Evolutionary conservation across 2,888 invertebrate species (phyloP).

Genomic region (Erebia aethiops): DNA sequence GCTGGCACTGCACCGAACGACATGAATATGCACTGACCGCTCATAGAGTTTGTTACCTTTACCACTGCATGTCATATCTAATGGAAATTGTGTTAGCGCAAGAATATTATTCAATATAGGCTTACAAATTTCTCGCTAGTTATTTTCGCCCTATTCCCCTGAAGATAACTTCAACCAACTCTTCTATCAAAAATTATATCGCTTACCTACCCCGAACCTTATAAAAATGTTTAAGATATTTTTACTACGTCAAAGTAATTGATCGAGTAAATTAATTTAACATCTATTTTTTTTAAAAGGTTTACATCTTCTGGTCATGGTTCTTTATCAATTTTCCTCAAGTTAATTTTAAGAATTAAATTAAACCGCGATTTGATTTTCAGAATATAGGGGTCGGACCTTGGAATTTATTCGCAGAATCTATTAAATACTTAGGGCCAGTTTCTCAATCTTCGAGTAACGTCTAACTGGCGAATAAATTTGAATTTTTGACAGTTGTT

Average conservation of each 20-base stretch:
- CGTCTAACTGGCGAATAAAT: too few relatives aligned
- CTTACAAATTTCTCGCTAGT: background rate
- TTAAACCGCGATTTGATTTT: background rate
- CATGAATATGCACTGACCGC: conserved; percentile 56
- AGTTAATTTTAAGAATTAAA: background rate
- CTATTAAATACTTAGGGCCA: too few relatives aligned
- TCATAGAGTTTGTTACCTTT: conserved; percentile 39
- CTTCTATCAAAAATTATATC: too few relatives aligned
- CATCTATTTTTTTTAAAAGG: background rate
- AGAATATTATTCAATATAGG: background rate
- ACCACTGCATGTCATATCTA: conserved; percentile 28
- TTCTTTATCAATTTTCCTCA: background rate
- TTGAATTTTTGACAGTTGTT: too few relatives aligned
- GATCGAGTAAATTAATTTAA: background rate
- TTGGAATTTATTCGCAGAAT: conserved; percentile 14
- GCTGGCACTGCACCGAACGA: conserved; percentile 56
- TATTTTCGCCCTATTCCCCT: too few relatives aligned
- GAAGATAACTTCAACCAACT: too few relatives aligned
- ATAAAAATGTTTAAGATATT: too few relatives aligned
- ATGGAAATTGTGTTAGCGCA: conserved; percentile 14
- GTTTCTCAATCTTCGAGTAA: too few relatives aligned
- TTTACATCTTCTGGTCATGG: background rate
- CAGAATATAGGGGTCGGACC: background rate
- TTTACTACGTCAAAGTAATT: too few relatives aligned
- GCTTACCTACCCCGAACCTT: too few relatives aligned